Evolutionary conservation across 1,140 invertebrate species (phyloP), one percentile per base, ranked within the genome.

Genomic region (Penaeus japonicus): DNA sequence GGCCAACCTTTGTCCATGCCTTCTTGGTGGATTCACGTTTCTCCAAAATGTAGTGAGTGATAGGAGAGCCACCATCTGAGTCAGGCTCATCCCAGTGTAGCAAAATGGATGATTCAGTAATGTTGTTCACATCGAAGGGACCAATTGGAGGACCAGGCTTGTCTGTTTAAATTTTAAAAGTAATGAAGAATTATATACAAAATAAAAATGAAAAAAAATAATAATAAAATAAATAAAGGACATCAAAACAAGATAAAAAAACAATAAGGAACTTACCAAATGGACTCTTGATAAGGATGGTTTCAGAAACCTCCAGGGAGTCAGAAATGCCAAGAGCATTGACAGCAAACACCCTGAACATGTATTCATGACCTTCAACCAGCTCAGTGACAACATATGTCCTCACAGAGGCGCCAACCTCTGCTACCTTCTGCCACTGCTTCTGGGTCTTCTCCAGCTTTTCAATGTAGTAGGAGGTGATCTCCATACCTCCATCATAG

Each of bases 271-370:
- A 62, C 90, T 84, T 84, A 91, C 92, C 97, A 93, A 97, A 99
- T 70, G 98, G 98, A 96, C 99, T 99, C 93, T 99, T 99, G 65
- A 99, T 98, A 92, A 98, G 96, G 90, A 97, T 97, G 22, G 96
- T 94, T 91, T 97, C 95, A 20, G 95, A 94, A n/a, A 97, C 96
- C 1, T 96, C 94, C 27, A 96, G 92, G 7, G 96, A 94, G 91
- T 96, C 96, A 17, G 96, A 96, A 24, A 94, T 92, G 10, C 97
- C 97, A 83, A 97, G 94, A 12, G 95, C 94, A 93, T 98, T 98
- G 89, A 95, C 95, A 39, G 97, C 97, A 89, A 95, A 94, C 27
- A 98, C 95, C 89, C 97, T 94, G 93, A 97, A 98, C 92, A 96
- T 95, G 91, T 98, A 98, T 91, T 96, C 95, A 27, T 94, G 93